These are phyloP conservation scores for Philhelius pedissequus DNA, from an alignment of 2,888 invertebrate genomes.

Conservation along the genomic window DNA sequence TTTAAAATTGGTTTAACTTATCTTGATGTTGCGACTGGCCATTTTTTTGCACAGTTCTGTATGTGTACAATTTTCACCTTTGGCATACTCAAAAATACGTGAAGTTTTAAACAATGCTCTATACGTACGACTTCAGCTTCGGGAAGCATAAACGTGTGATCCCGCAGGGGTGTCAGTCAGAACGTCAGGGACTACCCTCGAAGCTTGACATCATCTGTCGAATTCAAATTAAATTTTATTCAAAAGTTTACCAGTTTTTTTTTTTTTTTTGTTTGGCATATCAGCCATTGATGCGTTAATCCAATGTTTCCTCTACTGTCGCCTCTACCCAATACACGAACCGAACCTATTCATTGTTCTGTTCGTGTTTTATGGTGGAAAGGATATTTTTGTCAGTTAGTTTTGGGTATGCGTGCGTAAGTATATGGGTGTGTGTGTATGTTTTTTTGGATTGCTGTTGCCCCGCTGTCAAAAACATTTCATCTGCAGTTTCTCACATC, in stretches of 20 bases:
- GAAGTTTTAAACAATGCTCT: conserved; percentile 14
- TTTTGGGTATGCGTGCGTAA: neutral
- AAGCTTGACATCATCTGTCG: conserved; percentile 61
- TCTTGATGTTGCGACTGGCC: too few relatives aligned
- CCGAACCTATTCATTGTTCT: conserved; percentile 24
- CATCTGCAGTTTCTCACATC: conserved; percentile 51
- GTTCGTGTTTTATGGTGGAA: conserved; percentile 1
- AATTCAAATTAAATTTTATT: conserved; percentile 66
- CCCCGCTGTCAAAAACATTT: conserved; percentile 59
- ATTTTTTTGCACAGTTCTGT: neutral
- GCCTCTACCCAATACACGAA: neutral
- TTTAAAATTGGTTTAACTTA: too few relatives aligned
- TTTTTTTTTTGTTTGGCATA: conserved; percentile 39
- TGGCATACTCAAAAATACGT: neutral
- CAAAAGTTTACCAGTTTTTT: too few relatives aligned
- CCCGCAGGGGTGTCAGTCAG: conserved; percentile 1
- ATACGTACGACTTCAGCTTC: neutral
- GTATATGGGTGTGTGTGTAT: neutral
- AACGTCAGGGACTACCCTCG: neutral
- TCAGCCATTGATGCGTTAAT: conserved; percentile 60
- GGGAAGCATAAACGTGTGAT: neutral
- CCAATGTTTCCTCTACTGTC: conserved; percentile 27
- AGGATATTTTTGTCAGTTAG: neutral
- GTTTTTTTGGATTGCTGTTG: conserved; percentile 15
- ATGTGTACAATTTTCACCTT: neutral